Evolutionary conservation across 1,140 invertebrate species (phyloP).

Genomic region (Plodia interpunctella): DNA sequence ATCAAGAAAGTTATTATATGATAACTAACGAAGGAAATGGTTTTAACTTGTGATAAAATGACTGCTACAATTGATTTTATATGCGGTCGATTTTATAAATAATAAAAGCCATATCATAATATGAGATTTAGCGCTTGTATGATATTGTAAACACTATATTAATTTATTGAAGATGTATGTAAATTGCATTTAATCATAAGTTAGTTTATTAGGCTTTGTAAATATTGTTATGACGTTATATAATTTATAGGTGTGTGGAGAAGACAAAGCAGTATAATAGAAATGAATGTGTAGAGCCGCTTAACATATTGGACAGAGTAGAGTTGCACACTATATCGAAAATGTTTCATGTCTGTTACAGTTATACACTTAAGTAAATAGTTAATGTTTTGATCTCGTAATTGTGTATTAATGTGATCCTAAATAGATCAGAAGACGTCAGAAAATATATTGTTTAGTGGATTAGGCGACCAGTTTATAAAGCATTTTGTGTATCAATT

Average conservation of each 20-base stretch:
- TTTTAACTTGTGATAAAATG: constrained; percentile 54
- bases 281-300: constrained; percentile 68
- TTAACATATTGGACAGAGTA: constrained; percentile 62
- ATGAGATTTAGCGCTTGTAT: constrained; percentile 72
- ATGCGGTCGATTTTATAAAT: constrained; percentile 52
- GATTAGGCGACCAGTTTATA: constrained; percentile 25
- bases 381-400: constrained; percentile 64
- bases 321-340: constrained; percentile 55
- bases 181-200: constrained; percentile 73
- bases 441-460: constrained; percentile 28
- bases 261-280: constrained; percentile 47
- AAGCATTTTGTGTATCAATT: constrained; percentile 24
- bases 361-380: constrained; percentile 35
- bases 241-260: constrained; percentile 73
- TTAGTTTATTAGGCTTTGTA: constrained; percentile 74
- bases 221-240: constrained; percentile 77
- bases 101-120: constrained; percentile 73
- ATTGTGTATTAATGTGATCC: constrained; percentile 62
- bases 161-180: constrained; percentile 74
- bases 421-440: constrained; percentile 37
- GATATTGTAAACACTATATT: constrained; percentile 70
- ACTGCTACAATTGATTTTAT: constrained; percentile 47
- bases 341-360: constrained; percentile 56
- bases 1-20: constrained; percentile 2
- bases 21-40: constrained; percentile 9